Percentiles rank a stretch among this genome's conserved stretches.
Conservation (phyloP, 2,888 invertebrate species). For the Acanthosepion lycidas region DNA sequence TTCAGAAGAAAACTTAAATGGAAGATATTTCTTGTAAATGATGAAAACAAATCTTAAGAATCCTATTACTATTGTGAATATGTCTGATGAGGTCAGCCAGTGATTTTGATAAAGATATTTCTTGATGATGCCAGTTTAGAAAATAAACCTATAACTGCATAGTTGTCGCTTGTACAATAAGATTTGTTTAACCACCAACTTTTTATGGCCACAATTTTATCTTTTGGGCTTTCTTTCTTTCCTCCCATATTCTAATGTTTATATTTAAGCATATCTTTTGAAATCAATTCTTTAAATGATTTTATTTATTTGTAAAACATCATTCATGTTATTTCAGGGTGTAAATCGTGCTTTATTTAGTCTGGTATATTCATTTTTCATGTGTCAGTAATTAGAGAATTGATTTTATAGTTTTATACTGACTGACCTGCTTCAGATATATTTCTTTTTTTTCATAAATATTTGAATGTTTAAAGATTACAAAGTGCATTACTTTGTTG, state of each 20-base stretch:
- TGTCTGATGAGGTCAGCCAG: not conserved
- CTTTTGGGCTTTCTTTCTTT: not conserved
- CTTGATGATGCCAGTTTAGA: not conserved
- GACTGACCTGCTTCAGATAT: too few species aligned
- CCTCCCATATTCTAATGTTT: not conserved
- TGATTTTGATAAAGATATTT: not conserved
- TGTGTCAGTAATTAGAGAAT: too few species aligned
- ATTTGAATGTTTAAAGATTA: too few species aligned
- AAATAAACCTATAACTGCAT: not conserved
- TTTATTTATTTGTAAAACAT: conserved; percentile 15
- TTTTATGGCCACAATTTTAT: not conserved
- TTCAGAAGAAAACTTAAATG: not conserved
- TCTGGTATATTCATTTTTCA: too few species aligned
- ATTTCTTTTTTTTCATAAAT: too few species aligned
- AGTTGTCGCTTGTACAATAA: not conserved
- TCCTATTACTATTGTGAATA: not conserved
- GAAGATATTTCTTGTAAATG: not conserved
- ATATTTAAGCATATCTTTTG: not conserved
- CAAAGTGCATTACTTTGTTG: too few species aligned
- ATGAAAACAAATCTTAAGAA: not conserved
- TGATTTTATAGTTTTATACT: too few species aligned
- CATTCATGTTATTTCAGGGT: too few species aligned
- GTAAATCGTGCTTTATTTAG: too few species aligned
- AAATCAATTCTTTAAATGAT: not conserved
- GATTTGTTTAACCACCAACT: not conserved